Evolutionary conservation across 1,140 invertebrate species (phyloP), one percentile per base, ranked within the genome.

Genomic region (Drosophila arizonae): DNA sequence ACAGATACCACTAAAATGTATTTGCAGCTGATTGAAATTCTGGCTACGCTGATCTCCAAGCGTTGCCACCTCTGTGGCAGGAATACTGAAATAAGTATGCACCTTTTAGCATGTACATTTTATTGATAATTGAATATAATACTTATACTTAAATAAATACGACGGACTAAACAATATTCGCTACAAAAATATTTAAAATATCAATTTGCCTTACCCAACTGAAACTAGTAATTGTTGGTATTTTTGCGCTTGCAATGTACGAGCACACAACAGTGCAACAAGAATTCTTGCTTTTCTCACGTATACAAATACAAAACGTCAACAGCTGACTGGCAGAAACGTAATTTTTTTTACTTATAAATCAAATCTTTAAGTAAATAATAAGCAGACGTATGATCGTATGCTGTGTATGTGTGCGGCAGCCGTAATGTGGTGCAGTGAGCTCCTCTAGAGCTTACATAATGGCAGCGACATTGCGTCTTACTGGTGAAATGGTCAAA

Each of bases 381-480:
- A 24, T 28, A 39, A 45, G 33, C 28, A 9, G 39, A 15, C 39
- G 54, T 55, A 52, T 60, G 54, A 46, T 24, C 48, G 43, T 70
- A 50, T n/a, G 57, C 39, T 57, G 46, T 58, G 52, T 46, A 75
- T 75, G 72, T 64, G 60, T 58, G 52, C 33, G 46, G 15, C 60
- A 52, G 30, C 11, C 17, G 54, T 64, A 15, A 41, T 17, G 52
- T n/a, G 26, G 54, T 64, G 60, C 66, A 64, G 54, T 24, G 39
- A 9, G 52, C 72, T 75, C 65, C 66, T 74, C 46, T 71, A 71
- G 46, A 28, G 54, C 26, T 74, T 74, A 71, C 66, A 61, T 76
- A 76, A 71, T 76, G 67, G 41, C 73, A 55, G 21, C 60, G 41
- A 56, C 62, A 24, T 65, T 72, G 10, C 60, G 73, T 36, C 33